phyloP scores from a whole-genome alignment of 2,888 invertebrate species.

The Caradrina clavipalpis region DNA sequence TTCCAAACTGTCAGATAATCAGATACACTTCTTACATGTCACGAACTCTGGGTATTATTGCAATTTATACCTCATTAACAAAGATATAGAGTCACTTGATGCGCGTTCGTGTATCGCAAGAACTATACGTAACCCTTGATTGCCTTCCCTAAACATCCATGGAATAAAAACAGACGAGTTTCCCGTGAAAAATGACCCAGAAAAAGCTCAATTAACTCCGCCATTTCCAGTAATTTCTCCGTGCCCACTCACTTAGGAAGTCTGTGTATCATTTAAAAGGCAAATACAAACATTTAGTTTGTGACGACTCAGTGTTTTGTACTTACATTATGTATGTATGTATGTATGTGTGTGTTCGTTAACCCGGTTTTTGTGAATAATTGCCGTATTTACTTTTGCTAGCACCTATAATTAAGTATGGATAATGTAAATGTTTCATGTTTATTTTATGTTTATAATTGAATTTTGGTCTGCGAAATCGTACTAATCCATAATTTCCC shows the following conservation, averaged over 20 bases:
- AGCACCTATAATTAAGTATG: conserved; percentile 2
- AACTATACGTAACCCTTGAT: background rate
- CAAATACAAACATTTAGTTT: conserved; percentile 30
- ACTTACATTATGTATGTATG: conserved; percentile 35
- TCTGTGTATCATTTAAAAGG: conserved; percentile 40
- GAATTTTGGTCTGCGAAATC: too few relatives aligned
- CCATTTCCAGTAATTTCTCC: conserved; percentile 12
- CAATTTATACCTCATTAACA: too few relatives aligned
- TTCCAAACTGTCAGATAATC: too few relatives aligned
- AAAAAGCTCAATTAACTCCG: conserved; percentile 25
- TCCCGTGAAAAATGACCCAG: conserved; percentile 16
- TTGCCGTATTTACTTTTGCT: conserved; percentile 41
- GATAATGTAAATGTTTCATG: too few relatives aligned
- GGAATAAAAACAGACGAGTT: background rate
- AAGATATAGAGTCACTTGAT: too few relatives aligned
- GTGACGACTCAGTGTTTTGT: conserved; percentile 32
- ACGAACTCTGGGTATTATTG: too few relatives aligned
- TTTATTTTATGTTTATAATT: too few relatives aligned
- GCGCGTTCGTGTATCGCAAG: too few relatives aligned
- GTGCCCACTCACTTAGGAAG: conserved; percentile 33
- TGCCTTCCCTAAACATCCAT: background rate
- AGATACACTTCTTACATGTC: too few relatives aligned
- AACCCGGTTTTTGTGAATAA: conserved; percentile 61
- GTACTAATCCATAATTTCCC: too few relatives aligned
- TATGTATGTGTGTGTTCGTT: conserved; percentile 53